phyloP scores from a whole-genome alignment of 2,888 invertebrate genomes.

The Cheilosia grossa region DNA sequence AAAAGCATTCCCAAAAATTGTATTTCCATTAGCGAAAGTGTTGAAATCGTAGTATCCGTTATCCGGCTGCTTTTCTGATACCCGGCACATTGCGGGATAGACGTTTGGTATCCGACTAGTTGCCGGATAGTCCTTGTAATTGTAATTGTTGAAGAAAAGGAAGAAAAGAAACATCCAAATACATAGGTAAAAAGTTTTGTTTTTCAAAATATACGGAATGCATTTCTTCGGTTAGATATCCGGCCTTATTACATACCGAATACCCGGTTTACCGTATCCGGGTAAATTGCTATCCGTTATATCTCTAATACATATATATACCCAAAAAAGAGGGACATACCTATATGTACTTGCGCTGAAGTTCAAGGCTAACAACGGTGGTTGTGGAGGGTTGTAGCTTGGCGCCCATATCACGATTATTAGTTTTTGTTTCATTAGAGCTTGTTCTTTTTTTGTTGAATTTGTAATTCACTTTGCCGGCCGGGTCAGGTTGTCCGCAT shows the following conservation, averaged over 20 bases:
- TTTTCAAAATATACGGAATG: too few relatives aligned
- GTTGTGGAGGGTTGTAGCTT: not conserved
- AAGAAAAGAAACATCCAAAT: too few relatives aligned
- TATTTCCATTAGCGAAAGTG: constrained; percentile 38
- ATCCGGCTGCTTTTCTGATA: too few relatives aligned
- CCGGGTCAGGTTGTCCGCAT: constrained; percentile 11
- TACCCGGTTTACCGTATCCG: too few relatives aligned
- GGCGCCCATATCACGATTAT: constrained; percentile 12
- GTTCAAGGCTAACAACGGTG: constrained; percentile 35
- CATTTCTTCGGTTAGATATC: too few relatives aligned
- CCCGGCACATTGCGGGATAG: too few relatives aligned
- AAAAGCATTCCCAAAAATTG: constrained; percentile 8
- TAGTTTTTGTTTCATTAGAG: constrained; percentile 39
- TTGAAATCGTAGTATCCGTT: constrained; percentile 3
- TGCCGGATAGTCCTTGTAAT: too few relatives aligned
- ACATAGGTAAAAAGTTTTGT: too few relatives aligned
- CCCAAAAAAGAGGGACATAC: not conserved
- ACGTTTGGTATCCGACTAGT: too few relatives aligned
- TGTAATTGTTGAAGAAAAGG: too few relatives aligned
- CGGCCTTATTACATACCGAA: too few relatives aligned
- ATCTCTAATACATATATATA: not conserved
- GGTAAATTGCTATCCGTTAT: too few relatives aligned
- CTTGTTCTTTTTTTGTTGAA: constrained; percentile 36
- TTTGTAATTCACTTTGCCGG: constrained; percentile 41
- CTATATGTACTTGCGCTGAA: constrained; percentile 24